Percentiles rank a stretch among this genome's conserved stretches.
Conservation (phyloP, 2,797 vertebrate species). For the Cossypha dichroa region DNA sequence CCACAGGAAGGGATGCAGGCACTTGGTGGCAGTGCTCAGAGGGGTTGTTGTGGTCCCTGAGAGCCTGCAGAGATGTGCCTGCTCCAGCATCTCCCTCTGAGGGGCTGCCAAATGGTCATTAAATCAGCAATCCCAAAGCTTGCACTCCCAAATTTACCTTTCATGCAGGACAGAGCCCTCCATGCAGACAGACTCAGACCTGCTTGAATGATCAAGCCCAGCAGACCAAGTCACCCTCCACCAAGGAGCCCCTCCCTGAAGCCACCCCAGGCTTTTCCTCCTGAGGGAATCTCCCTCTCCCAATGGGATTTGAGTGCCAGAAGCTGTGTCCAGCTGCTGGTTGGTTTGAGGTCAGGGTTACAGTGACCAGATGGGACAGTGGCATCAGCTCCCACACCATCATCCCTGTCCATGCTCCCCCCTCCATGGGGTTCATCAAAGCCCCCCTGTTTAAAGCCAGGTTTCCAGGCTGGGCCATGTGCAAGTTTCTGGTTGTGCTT, state of each 20-base stretch:
- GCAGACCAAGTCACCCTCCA: background rate
- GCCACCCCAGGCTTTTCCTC: background rate
- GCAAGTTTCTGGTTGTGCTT: background rate
- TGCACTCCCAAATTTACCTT: background rate
- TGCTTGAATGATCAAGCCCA: background rate
- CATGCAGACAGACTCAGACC: background rate
- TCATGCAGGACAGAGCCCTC: background rate
- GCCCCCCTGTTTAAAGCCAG: background rate
- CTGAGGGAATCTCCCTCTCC: background rate
- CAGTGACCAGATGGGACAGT: background rate
- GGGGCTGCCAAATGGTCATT: background rate
- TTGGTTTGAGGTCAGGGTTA: background rate
- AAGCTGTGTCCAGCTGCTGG: background rate
- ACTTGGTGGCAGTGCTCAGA: accelerated
- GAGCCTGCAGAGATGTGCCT: background rate
- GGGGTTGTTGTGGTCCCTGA: background rate
- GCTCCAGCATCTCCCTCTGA: background rate
- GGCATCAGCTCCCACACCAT: background rate
- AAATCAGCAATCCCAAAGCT: background rate
- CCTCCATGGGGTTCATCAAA: background rate
- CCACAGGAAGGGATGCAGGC: background rate
- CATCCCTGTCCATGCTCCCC: accelerated
- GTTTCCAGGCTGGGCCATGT: background rate
- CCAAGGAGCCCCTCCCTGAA: background rate
- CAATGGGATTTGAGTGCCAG: background rate